A percentile compares a stretch with the other conserved stretches of the same genome.
These are phyloP conservation scores for Neocloeon triangulifer DNA, from an alignment of 1,140 invertebrate genomes.

Conservation along the genomic window DNA sequence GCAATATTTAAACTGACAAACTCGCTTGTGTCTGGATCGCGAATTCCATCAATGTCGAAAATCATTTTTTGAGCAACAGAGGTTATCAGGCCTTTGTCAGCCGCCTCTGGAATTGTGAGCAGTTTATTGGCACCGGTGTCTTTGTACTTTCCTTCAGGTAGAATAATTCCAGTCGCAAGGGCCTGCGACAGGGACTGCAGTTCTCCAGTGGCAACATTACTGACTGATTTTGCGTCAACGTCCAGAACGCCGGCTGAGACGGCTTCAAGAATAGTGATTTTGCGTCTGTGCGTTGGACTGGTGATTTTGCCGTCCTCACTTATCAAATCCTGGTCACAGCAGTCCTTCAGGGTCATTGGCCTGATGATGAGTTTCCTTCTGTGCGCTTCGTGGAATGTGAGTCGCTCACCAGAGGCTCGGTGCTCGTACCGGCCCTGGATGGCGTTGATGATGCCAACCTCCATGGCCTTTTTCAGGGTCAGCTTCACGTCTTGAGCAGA, in stretches of 20 bases:
- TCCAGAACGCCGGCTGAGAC: constrained; percentile 69
- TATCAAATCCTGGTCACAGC: constrained; percentile 54
- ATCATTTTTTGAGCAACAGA: constrained; percentile 69
- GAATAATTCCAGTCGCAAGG: constrained; percentile 50
- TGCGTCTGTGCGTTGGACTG: constrained; percentile 50
- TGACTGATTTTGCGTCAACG: constrained; percentile 52
- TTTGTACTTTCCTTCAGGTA: constrained; percentile 42
- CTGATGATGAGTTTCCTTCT: constrained; percentile 56
- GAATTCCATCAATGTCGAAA: constrained; percentile 80
- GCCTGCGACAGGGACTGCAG: constrained; percentile 67
- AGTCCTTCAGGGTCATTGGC: constrained; percentile 76
- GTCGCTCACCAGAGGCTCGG: constrained; percentile 5
- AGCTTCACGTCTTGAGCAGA: constrained; percentile 51
- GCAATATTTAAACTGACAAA: constrained; percentile 74
- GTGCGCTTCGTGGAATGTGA: constrained; percentile 57
- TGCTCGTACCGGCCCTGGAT: constrained; percentile 44
- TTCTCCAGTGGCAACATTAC: constrained; percentile 45
- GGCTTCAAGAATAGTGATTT: constrained; percentile 60
- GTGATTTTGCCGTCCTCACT: constrained; percentile 53
- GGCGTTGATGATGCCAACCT: constrained; percentile 48
- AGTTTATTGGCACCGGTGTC: constrained; percentile 45
- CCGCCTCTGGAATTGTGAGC: constrained; percentile 35
- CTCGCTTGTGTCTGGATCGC: constrained; percentile 56
- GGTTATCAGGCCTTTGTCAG: constrained; percentile 62
- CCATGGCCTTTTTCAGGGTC: constrained; percentile 54